These are phyloP conservation scores for Nematolebias whitei DNA, from an alignment of 2,113 vertebrate genomes.

Conservation along the genomic window DNA sequence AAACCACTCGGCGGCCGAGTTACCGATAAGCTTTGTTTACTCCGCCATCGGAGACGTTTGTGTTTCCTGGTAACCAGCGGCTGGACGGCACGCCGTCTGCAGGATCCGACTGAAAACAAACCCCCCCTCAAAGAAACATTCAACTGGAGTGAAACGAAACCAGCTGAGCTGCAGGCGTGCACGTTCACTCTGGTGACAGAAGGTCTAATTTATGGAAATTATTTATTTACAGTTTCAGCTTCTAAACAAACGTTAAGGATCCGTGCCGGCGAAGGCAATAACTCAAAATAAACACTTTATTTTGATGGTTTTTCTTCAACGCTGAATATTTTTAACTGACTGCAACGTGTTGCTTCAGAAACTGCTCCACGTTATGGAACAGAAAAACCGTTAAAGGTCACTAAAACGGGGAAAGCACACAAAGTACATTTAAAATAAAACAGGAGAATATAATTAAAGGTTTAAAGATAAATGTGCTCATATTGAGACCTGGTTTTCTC, in stretches of 20 bases:
- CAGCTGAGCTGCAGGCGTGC: slow-evolving; percentile 28
- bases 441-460: too few species aligned
- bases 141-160: slow-evolving; percentile 40
- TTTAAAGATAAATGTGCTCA: too few species aligned
- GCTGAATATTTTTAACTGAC: too few species aligned
- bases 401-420: too few species aligned
- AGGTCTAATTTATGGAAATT: slow-evolving; percentile 50
- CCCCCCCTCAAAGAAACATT: slow-evolving; percentile 35
- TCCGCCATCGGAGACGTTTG: slow-evolving; percentile 9
- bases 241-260: slow-evolving; percentile 10
- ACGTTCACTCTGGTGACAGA: slow-evolving; percentile 25
- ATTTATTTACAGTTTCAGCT: slow-evolving; percentile 29
- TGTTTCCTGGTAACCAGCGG: slow-evolving; percentile 28
- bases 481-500: too few species aligned
- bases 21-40: slow-evolving; percentile 21
- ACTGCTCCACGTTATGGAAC: too few species aligned
- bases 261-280: too few species aligned
- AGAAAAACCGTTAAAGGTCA: too few species aligned
- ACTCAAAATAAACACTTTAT: neutral
- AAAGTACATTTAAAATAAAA: too few species aligned
- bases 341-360: too few species aligned
- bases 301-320: too few species aligned
- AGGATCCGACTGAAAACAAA: slow-evolving; percentile 16
- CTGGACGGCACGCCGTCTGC: slow-evolving; percentile 8
- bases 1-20: slow-evolving; percentile 7